These are phyloP conservation scores for Daboia siamensis DNA, from an alignment of 2,113 vertebrate genomes.

Conservation along the genomic window DNA sequence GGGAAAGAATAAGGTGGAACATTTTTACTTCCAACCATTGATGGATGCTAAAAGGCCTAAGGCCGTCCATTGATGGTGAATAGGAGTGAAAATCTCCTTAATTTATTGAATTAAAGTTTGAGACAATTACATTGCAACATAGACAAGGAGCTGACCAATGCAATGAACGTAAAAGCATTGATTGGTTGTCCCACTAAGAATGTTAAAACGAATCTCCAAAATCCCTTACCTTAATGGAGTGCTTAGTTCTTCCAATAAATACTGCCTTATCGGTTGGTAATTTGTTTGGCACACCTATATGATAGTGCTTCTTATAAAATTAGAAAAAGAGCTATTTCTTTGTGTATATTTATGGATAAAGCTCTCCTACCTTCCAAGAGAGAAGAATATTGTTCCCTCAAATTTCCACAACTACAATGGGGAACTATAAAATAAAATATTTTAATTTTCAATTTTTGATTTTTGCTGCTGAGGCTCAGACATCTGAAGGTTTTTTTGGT, in stretches of 20 bases:
- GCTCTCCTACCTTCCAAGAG: constrained; percentile 26
- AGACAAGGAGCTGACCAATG: constrained; percentile 26
- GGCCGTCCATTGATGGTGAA: neutral
- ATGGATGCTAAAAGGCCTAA: neutral
- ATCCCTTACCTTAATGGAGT: constrained; percentile 58
- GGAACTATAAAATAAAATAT: neutral
- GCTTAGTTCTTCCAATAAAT: constrained; percentile 52
- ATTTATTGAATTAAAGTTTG: constrained; percentile 1
- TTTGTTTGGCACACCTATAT: constrained; percentile 65
- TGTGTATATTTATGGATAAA: constrained; percentile 43
- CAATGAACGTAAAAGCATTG: constrained; percentile 57
- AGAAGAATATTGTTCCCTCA: constrained; percentile 45
- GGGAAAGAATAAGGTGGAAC: constrained; percentile 36
- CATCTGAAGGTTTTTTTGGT: constrained; percentile 34
- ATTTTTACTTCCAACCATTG: neutral
- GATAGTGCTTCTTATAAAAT: constrained; percentile 56
- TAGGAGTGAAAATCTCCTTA: constrained; percentile 1
- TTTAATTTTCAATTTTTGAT: neutral
- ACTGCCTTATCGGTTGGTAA: constrained; percentile 45
- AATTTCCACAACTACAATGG: constrained; percentile 17
- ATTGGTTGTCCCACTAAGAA: constrained; percentile 43
- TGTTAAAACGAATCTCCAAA: constrained; percentile 55
- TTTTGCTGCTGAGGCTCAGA: neutral
- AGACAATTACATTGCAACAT: constrained; percentile 33
- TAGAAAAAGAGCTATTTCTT: constrained; percentile 58